Conservation (phyloP, 2,113 vertebrate genomes). For the Brachirus orientalis region DNA sequence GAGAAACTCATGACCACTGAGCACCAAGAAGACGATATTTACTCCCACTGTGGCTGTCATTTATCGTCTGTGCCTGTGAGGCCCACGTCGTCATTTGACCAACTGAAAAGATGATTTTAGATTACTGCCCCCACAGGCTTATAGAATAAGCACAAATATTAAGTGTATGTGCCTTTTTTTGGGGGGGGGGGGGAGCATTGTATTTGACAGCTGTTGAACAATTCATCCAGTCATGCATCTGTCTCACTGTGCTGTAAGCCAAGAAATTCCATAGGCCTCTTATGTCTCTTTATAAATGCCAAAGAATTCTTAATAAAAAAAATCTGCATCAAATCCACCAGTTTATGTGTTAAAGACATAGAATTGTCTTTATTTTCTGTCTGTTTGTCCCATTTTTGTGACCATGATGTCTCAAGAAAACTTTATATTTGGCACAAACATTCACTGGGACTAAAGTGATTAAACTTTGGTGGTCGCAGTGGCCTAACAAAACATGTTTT, state of each 20-base stretch:
- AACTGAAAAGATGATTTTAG: conserved; percentile 4
- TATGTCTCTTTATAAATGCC: conserved; percentile 5
- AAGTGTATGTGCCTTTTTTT: too few relatives aligned
- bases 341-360: neutral
- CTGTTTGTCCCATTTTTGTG: too few relatives aligned
- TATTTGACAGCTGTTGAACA: conserved; percentile 51
- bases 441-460: too few relatives aligned
- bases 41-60: conserved; percentile 16
- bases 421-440: too few relatives aligned
- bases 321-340: conserved; percentile 10
- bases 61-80: conserved; percentile 27
- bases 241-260: neutral
- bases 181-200: too few relatives aligned
- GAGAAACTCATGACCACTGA: conserved; percentile 85
- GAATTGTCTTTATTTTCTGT: too few relatives aligned
- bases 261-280: conserved; percentile 6
- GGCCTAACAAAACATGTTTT: too few relatives aligned
- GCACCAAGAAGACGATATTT: conserved; percentile 19
- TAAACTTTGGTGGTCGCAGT: too few relatives aligned
- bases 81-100: conserved; percentile 2
- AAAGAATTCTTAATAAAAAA: conserved; percentile 53
- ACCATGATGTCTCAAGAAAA: too few relatives aligned
- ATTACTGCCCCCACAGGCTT: too few relatives aligned
- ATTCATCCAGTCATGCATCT: conserved; percentile 13
- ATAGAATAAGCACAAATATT: conserved; percentile 15